These are phyloP conservation scores for Baccha elongata DNA, from an alignment of 2,888 invertebrate species.

Conservation along the genomic window DNA sequence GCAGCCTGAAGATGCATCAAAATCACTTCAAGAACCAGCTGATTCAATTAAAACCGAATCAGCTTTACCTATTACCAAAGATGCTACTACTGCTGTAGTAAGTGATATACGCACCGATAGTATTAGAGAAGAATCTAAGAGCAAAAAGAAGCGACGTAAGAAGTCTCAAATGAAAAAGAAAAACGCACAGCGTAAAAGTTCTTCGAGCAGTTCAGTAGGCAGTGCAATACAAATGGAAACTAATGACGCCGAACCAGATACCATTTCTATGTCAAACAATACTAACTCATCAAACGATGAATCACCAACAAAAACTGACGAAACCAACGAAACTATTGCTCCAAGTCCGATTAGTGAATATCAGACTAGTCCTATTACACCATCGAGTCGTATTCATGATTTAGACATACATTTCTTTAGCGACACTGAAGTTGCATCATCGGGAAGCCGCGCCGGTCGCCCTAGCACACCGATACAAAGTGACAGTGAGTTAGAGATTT, in stretches of 20 bases:
- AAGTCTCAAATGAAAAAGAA: constrained; percentile 92
- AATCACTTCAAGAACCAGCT: constrained; percentile 8
- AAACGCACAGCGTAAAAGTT: constrained; percentile 88
- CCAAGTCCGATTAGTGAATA: constrained; percentile 76
- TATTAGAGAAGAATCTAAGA: constrained; percentile 82
- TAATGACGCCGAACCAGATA: constrained; percentile 77
- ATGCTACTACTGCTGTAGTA: constrained; percentile 27
- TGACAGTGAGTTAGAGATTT: constrained; percentile 95
- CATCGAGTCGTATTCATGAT: constrained; percentile 83
- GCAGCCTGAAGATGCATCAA: constrained; percentile 25
- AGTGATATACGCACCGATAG: constrained; percentile 74
- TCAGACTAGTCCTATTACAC: constrained; percentile 79
- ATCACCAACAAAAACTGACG: constrained; percentile 79
- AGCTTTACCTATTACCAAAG: constrained; percentile 41
- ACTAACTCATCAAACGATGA: constrained; percentile 80
- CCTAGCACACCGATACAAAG: constrained; percentile 94
- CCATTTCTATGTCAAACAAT: constrained; percentile 77
- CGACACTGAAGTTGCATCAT: constrained; percentile 93
- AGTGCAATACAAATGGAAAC: constrained; percentile 77
- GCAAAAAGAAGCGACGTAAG: constrained; percentile 90
- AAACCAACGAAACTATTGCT: constrained; percentile 75
- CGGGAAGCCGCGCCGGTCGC: constrained; percentile 86
- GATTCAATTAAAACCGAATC: constrained; percentile 36
- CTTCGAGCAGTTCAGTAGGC: constrained; percentile 82
- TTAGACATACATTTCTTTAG: constrained; percentile 95